Evolutionary conservation across 2,888 invertebrate genomes (phyloP).

Genomic region (Conops quadrifasciatus): DNA sequence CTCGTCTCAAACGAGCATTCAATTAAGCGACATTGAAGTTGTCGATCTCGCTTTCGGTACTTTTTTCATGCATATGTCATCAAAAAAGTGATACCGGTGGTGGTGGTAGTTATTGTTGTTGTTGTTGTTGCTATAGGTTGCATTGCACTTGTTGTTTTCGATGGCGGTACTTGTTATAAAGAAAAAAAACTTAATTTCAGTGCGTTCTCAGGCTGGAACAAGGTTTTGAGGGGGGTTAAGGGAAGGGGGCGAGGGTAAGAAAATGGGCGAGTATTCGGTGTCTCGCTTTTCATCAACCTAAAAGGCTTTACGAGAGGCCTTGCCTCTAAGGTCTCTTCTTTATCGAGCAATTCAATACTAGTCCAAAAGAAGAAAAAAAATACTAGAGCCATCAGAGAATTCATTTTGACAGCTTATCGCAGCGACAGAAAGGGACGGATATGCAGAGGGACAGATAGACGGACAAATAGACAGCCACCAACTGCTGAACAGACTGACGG

Average conservation of each 20-base stretch:
- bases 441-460: constrained; percentile 25
- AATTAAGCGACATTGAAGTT: constrained; percentile 29
- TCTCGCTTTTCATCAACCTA: no score
- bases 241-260: constrained; percentile 29
- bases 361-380: no score
- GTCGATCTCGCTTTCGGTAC: constrained; percentile 55
- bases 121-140: constrained; percentile 16
- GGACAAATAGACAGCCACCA: constrained; percentile 37
- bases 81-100: constrained; percentile 41
- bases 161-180: constrained; percentile 9
- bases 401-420: constrained; percentile 27
- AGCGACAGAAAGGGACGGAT: neutral
- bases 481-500: constrained; percentile 8
- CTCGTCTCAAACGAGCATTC: constrained; percentile 23
- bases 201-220: constrained; percentile 18
- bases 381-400: constrained; percentile 30
- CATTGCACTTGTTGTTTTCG: neutral
- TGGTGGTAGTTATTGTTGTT: neutral
- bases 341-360: constrained; percentile 50
- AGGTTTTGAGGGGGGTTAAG: constrained; percentile 29
- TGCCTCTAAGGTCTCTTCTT: constrained; percentile 32
- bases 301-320: no score
- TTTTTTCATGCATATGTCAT: constrained; percentile 63
- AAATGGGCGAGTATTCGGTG: constrained; percentile 12
- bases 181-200: constrained; percentile 29